Evolutionary conservation across 2,888 invertebrate genomes (phyloP), one percentile per base, ranked within the genome.

Genomic region (Neuroscelio doddi): DNA sequence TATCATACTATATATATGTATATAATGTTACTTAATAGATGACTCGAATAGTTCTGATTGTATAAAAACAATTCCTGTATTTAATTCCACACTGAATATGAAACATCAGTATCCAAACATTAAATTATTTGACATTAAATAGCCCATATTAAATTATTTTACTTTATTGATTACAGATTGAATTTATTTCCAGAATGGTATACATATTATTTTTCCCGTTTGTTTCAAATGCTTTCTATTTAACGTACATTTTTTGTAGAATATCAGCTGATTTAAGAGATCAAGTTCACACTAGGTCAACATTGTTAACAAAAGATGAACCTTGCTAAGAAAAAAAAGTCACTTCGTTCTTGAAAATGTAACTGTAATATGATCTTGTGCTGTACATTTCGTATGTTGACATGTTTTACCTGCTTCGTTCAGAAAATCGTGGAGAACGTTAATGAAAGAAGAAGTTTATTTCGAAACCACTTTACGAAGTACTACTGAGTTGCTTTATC

Each of bases 371-470:
- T 41, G 64, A 64, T 58, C 44, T 21, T 16, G 52, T 16, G 46
- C 38, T 14, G 16, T 49, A 41, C 44, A 15, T 26, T 46, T 17
- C 53, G 53, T 44, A 53, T 49, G 47, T 32, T 55, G 34, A 49
- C 46, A n/a, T 58, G 45, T 52, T 64, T 46, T 55, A 55, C 58
- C 52, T 44, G 49, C 52, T 52, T 52, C 57, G 41, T 64, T 64
- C 56, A 52, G 46, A 52, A 47, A 64, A 64, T 53, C 57, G 52
- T 38, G 21, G 45, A 51, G 47, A 49, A 53, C 52, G 42, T 58
- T 49, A 53, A 46, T 17, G 44, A 50, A 29, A 30, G 29, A 52
- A 29, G 29, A 63, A 51, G 52, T 50, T 47, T 47, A 56, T 63
- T 63, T 63, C 42, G 46, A 46, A n/a, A n/a, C n/a, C n/a, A n/a